These are phyloP conservation scores for Epinotia brunnichana DNA, from an alignment of 2,888 invertebrate species.

Conservation along the genomic window DNA sequence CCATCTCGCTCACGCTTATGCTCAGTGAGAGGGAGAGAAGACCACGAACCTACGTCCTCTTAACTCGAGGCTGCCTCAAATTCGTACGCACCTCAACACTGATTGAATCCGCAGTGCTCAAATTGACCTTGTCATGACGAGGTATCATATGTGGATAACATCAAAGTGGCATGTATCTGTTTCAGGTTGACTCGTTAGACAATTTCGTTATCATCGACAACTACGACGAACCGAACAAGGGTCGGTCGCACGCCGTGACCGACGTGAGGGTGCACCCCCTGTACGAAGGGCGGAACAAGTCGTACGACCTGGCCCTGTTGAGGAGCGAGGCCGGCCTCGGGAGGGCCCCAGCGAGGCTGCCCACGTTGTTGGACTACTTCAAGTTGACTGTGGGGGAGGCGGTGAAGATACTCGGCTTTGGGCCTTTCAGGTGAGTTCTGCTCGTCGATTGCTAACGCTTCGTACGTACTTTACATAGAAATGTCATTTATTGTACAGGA, in stretches of 20 bases:
- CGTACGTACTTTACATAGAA: too few species aligned
- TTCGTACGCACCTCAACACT: too few species aligned
- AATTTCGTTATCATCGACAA: conserved; percentile 66
- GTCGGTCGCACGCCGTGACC: conserved; percentile 54
- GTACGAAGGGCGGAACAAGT: conserved; percentile 57
- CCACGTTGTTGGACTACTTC: conserved; percentile 59
- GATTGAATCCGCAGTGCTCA: too few species aligned
- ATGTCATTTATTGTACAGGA: too few species aligned
- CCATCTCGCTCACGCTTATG: too few species aligned
- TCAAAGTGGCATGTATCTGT: too few species aligned
- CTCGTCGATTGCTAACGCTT: neutral
- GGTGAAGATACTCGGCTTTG: conserved; percentile 65
- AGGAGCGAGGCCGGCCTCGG: conserved; percentile 56
- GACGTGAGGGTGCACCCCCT: conserved; percentile 67
- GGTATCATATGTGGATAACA: too few species aligned
- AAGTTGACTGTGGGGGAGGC: conserved; percentile 66
- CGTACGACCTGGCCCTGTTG: conserved; percentile 65
- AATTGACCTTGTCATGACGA: too few species aligned
- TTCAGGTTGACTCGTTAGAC: conserved; percentile 62
- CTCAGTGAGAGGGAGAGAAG: too few species aligned
- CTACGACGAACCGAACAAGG: conserved; percentile 53
- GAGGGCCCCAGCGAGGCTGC: conserved; percentile 49
- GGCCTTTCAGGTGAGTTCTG: conserved; percentile 62
- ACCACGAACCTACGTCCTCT: too few species aligned
- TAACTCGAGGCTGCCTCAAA: too few species aligned